Evolutionary conservation across 2,888 invertebrate genomes (phyloP), one percentile per base, ranked within the genome.

Genomic region (Rhodophaea formosa): DNA sequence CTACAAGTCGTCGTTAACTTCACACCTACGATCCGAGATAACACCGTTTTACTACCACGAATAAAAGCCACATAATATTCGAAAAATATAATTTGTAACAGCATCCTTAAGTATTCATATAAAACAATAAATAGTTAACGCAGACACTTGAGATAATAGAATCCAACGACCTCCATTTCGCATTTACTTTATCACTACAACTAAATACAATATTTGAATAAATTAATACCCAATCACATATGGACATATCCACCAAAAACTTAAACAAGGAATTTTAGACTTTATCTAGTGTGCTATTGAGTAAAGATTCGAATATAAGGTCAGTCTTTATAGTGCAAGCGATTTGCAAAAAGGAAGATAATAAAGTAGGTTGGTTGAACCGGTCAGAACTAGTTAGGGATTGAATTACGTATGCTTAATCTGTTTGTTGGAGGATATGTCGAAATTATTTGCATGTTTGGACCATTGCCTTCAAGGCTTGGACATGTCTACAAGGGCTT

Each of bases 321-420:
- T 5, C 30, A 56, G 52, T 61, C 62, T 62, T 62, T 64, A 74
- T 77, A 74, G 69, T 69, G 68, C 61, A 68, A 72, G 69, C 79
- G 77, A 80, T 85, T 84, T 82, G 85, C 86, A 80, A 84, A 84
- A 86, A 84, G 77, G 79, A 80, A 76, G 85, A 86, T 88, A 86
- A 74, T 75, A 75, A 86, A 79, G 74, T 86, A 77, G 87, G 88
- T 86, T 86, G 82, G 64, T 70, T 53, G 57, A 76, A 73, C 82
- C 70, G 66, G 85, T 68, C 80, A 52, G 53, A 70, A 76, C 86
- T 65, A 75, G 88, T 72, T 81, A 61, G 62, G 67, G 73, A 66
- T 64, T 61, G 15, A 65, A 80, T 77, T 77, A 81, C 77, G 75
- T 79, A 60, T 35, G 39, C 39, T 17, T 12, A 35, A 51, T 51